These are phyloP conservation scores for Pogonophryne albipinna DNA, from an alignment of 2,797 vertebrate species.

Conservation along the genomic window DNA sequence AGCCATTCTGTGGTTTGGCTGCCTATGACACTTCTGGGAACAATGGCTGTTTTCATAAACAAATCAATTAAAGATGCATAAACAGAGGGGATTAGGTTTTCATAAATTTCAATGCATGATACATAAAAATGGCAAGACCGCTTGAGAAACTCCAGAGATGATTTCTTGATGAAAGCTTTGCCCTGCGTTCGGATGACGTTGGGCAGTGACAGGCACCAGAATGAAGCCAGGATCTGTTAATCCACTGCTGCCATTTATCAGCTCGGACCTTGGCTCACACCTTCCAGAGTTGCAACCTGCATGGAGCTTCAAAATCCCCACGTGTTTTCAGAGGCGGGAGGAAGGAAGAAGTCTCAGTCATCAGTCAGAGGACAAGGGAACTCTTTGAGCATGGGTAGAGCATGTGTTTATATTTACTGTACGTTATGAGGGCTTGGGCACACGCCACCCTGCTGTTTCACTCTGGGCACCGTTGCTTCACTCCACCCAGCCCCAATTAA, in stretches of 20 bases:
- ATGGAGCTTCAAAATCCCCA: conserved; percentile 34
- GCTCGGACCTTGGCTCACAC: conserved; percentile 29
- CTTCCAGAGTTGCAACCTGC: conserved; percentile 29
- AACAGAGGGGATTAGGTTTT: conserved; percentile 58
- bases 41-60: conserved; percentile 80
- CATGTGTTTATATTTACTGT: conserved; percentile 86
- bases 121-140: conserved; percentile 33
- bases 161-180: conserved; percentile 16
- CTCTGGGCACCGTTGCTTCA: conserved; percentile 63
- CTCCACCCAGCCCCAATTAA: conserved; percentile 80
- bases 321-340: conserved; percentile 42
- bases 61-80: conserved; percentile 68
- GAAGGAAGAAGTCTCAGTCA: conserved; percentile 62
- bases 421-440: conserved; percentile 73
- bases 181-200: conserved; percentile 14
- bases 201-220: conserved; percentile 28
- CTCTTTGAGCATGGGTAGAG: conserved; percentile 69
- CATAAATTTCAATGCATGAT: conserved; percentile 57
- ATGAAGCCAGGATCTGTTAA: conserved; percentile 27
- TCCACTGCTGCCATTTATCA: conserved; percentile 52
- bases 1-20: conserved; percentile 71
- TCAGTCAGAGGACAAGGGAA: conserved; percentile 74
- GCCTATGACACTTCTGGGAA: conserved; percentile 66
- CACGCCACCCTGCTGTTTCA: conserved; percentile 69
- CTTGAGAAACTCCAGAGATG: conserved; percentile 37